These are phyloP conservation scores for Clitarchus hookeri DNA, from an alignment of 2,888 invertebrate species.

Conservation along the genomic window DNA sequence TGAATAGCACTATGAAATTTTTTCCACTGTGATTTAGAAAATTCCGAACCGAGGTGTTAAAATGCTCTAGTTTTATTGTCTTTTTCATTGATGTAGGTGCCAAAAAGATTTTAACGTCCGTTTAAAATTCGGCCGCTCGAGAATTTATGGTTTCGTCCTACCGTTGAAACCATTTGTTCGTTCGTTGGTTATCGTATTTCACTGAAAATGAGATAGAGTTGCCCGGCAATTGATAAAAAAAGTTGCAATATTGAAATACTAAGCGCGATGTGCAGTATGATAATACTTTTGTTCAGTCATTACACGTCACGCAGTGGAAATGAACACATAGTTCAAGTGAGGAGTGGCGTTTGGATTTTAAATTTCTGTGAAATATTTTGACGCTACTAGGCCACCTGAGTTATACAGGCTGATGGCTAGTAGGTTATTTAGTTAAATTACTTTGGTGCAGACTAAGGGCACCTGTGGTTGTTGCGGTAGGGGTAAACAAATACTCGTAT, in stretches of 20 bases:
- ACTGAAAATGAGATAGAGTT: background rate
- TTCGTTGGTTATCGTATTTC: background rate
- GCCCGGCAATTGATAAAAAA: background rate
- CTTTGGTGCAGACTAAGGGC: too few species aligned
- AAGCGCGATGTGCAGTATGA: background rate
- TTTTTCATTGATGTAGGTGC: background rate
- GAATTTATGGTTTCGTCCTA: background rate
- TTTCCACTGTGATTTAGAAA: background rate
- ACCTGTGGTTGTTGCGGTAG: too few species aligned
- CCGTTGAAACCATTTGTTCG: background rate
- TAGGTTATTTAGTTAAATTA: too few species aligned
- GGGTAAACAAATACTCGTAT: too few species aligned
- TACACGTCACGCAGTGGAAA: too few species aligned
- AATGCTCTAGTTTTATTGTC: background rate
- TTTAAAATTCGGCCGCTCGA: background rate
- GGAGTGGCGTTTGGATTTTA: too few species aligned
- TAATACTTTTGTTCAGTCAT: background rate
- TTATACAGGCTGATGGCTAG: too few species aligned
- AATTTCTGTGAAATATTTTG: too few species aligned
- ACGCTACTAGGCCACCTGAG: too few species aligned
- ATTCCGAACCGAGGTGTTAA: background rate
- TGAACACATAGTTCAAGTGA: too few species aligned
- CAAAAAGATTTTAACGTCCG: background rate
- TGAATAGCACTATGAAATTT: background rate
- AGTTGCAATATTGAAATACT: background rate